phyloP scores from a whole-genome alignment of 2,888 invertebrate species.

The Caenorhabditis virilis region DNA sequence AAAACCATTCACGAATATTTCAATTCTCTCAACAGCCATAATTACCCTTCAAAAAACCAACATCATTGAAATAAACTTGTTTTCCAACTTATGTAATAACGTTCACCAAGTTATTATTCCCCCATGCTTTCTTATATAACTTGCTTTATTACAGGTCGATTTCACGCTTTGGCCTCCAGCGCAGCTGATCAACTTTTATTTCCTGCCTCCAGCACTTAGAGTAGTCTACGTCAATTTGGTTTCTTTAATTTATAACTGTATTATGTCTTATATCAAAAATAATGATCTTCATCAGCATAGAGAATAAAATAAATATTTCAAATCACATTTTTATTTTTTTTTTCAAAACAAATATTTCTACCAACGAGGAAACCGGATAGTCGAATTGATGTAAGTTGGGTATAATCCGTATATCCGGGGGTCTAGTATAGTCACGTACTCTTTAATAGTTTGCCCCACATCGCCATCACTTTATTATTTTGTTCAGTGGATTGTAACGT shows the following conservation, averaged over 20 bases:
- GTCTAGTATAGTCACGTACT: neutral
- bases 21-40: too few species aligned
- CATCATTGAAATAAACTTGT: too few species aligned
- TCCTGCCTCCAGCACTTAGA: constrained; percentile 81
- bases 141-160: constrained; percentile 74
- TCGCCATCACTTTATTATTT: too few species aligned
- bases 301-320: neutral
- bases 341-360: too few species aligned
- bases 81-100: too few species aligned
- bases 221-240: constrained; percentile 85
- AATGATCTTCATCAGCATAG: constrained; percentile 16
- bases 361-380: neutral
- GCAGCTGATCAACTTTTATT: constrained; percentile 88
- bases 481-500: neutral
- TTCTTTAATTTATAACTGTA: constrained; percentile 84
- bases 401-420: neutral
- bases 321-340: too few species aligned
- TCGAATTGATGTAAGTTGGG: neutral
- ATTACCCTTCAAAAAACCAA: too few species aligned
- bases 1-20: too few species aligned
- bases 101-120: too few species aligned
- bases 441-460: neutral
- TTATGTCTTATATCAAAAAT: constrained; percentile 78
- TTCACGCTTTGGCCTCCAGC: constrained; percentile 92
- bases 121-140: too few species aligned